Evolutionary conservation across 2,888 invertebrate species (phyloP).

Genomic region (Proisotoma minuta): DNA sequence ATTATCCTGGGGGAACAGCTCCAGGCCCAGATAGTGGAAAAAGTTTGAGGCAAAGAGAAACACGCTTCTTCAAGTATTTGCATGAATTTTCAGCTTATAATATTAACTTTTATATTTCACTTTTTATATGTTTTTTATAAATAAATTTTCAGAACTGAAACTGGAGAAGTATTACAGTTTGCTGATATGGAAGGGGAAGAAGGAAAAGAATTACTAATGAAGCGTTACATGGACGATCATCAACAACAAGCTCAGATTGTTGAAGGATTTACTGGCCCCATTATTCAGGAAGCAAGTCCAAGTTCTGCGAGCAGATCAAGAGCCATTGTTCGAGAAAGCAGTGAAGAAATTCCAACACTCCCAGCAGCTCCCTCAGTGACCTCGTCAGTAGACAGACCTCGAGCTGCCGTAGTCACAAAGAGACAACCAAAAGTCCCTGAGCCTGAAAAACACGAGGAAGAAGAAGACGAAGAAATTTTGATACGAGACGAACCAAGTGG

Average conservation of each 20-base stretch:
- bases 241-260: conserved; percentile 21
- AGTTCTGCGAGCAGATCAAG: neutral
- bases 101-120: too few relatives aligned
- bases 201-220: conserved; percentile 78
- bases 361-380: neutral
- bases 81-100: conserved; percentile 1
- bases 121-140: too few relatives aligned
- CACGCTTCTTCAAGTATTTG: conserved; percentile 38
- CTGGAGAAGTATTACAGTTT: conserved; percentile 44
- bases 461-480: conserved; percentile 11
- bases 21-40: conserved; percentile 14
- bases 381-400: conserved; percentile 24
- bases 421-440: conserved; percentile 16
- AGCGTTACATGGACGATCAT: conserved; percentile 76
- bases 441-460: conserved; percentile 17
- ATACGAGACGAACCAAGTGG: neutral
- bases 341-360: neutral
- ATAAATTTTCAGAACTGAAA: conserved; percentile 39
- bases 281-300: neutral
- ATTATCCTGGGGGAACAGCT: conserved; percentile 17
- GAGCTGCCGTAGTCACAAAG: conserved; percentile 28
- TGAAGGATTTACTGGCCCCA: neutral
- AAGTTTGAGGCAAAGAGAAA: conserved; percentile 29
- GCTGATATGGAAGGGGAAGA: conserved; percentile 60
- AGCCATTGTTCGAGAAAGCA: neutral